Percentiles rank a stretch among this genome's conserved stretches.
phyloP scores from a whole-genome alignment of 2,888 invertebrate genomes.

The Mythimna albipuncta region DNA sequence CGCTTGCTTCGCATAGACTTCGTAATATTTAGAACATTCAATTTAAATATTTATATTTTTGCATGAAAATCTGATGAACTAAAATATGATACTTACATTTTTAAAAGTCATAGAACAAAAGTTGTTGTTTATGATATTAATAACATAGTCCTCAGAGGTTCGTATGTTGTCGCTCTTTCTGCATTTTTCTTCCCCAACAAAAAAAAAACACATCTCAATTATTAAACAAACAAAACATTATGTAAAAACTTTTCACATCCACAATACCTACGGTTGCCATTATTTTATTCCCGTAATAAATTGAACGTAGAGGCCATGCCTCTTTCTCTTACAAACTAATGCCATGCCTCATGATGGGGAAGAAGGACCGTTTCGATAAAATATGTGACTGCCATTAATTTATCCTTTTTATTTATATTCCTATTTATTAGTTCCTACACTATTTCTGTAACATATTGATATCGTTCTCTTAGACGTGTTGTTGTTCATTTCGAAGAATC shows the following conservation, averaged over 20 bases:
- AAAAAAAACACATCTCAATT: not conserved
- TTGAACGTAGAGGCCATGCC: constrained; percentile 35
- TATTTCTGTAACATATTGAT: constrained; percentile 37
- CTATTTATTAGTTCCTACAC: constrained; percentile 52
- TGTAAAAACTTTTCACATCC: constrained; percentile 6
- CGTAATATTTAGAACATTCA: too few relatives aligned
- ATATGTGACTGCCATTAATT: constrained; percentile 59
- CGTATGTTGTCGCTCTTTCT: not conserved
- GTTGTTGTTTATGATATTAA: too few relatives aligned
- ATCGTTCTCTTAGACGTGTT: constrained; percentile 13
- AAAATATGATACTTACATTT: too few relatives aligned
- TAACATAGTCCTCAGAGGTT: too few relatives aligned
- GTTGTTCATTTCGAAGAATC: constrained; percentile 8
- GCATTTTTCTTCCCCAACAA: not conserved
- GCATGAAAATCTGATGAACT: too few relatives aligned
- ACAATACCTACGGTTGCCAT: constrained; percentile 14
- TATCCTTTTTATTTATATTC: constrained; percentile 60
- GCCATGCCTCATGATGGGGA: constrained; percentile 44
- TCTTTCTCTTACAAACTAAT: constrained; percentile 59
- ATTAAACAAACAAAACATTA: not conserved
- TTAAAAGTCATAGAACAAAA: too few relatives aligned
- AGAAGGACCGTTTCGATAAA: constrained; percentile 53
- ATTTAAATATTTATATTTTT: too few relatives aligned
- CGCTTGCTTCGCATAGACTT: too few relatives aligned
- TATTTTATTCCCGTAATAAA: constrained; percentile 39